phyloP scores from a whole-genome alignment of 2,797 vertebrate species.

The Chelon labrosus region DNA sequence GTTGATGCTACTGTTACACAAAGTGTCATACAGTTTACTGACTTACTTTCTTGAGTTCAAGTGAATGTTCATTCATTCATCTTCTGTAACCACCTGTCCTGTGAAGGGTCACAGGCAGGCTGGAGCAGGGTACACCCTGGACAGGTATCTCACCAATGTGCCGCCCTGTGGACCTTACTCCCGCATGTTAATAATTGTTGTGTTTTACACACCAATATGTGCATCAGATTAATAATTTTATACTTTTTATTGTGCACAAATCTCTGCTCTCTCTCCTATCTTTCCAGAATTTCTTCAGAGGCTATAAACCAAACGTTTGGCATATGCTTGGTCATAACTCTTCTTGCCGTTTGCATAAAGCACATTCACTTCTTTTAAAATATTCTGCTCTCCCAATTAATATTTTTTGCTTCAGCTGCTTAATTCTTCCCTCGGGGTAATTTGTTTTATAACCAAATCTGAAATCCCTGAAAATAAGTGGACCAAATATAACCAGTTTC shows the following conservation, averaged over 20 bases:
- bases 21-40: not conserved
- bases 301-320: not conserved
- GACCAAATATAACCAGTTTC: not conserved
- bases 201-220: too few species aligned
- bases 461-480: not conserved
- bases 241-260: not conserved
- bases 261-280: not conserved
- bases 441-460: slow-evolving; percentile 2
- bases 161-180: too few species aligned
- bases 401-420: slow-evolving; percentile 5
- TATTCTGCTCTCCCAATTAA: not conserved
- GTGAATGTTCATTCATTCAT: not conserved
- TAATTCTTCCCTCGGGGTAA: slow-evolving; percentile 1
- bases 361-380: not conserved
- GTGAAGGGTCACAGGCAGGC: too few species aligned
- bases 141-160: too few species aligned
- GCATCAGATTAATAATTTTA: too few species aligned
- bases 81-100: too few species aligned
- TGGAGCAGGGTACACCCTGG: too few species aligned
- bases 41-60: too few species aligned
- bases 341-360: not conserved
- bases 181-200: not conserved
- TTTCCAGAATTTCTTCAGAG: not conserved
- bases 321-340: not conserved
- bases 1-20: not conserved